Conservation (phyloP, 2,797 vertebrate species). For the Spheniscus humboldti region DNA sequence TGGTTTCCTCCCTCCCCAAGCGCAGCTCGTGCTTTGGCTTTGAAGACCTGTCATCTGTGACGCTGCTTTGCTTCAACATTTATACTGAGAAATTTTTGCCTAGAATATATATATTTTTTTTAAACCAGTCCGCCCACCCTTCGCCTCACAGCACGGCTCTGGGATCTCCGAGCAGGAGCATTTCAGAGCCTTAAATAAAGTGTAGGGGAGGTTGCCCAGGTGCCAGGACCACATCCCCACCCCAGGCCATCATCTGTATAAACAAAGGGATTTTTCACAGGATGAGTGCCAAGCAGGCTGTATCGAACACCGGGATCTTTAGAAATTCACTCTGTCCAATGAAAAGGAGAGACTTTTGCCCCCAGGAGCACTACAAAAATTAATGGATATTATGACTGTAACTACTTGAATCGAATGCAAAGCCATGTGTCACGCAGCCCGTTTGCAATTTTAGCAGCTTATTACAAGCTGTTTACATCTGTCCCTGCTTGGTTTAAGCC, state of each 20-base stretch:
- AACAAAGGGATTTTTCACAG: neutral
- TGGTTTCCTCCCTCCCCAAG: neutral
- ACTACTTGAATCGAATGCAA: neutral
- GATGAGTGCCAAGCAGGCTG: fast-evolving
- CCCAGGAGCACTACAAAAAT: neutral
- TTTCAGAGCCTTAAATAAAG: neutral
- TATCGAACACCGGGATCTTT: neutral
- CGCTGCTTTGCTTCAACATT: neutral
- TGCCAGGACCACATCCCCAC: neutral
- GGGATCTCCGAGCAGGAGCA: neutral
- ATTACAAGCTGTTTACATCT: neutral
- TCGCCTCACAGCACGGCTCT: neutral
- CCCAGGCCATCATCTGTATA: neutral
- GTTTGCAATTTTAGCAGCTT: neutral
- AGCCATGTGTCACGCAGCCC: neutral
- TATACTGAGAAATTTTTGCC: neutral
- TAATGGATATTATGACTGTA: neutral
- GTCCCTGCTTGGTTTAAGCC: neutral
- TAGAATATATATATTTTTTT: neutral
- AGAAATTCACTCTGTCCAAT: neutral
- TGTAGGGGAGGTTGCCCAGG: neutral
- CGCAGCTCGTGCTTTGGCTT: neutral
- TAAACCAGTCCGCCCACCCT: neutral
- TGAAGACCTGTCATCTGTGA: constrained; percentile 20
- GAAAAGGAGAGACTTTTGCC: neutral